Evolutionary conservation across 1,140 invertebrate species (phyloP).

Genomic region (Meteorus sp.): DNA sequence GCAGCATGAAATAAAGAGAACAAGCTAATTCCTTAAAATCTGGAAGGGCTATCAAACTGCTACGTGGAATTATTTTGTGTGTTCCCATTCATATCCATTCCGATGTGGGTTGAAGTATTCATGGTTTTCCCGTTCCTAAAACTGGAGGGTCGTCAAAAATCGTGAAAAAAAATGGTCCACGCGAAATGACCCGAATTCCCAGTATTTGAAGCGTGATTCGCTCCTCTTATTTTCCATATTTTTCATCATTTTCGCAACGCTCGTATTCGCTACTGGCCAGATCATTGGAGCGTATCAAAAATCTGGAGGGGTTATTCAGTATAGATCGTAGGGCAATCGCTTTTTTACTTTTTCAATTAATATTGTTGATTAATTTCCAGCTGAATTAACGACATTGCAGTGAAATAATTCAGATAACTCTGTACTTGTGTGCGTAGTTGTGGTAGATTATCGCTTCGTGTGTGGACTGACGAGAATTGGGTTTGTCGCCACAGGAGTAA

Average conservation of each 20-base stretch:
- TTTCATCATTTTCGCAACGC: not conserved
- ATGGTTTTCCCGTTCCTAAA: too few relatives aligned
- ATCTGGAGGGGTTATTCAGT: not conserved
- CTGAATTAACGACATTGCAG: conserved; percentile 30
- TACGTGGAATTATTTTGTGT: too few relatives aligned
- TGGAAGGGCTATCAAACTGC: too few relatives aligned
- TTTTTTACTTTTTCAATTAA: conserved; percentile 26
- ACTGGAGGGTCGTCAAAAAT: not conserved
- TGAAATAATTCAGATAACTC: conserved; percentile 12
- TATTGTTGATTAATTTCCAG: conserved; percentile 14
- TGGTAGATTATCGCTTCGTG: not conserved
- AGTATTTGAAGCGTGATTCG: not conserved
- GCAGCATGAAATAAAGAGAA: too few relatives aligned
- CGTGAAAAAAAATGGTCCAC: not conserved
- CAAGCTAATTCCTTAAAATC: too few relatives aligned
- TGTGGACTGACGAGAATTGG: conserved; percentile 28
- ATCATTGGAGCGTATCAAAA: not conserved
- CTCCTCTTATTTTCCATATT: too few relatives aligned
- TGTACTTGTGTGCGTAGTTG: not conserved
- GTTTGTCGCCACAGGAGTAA: conserved; percentile 27
- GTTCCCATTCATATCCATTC: too few relatives aligned
- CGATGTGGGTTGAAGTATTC: too few relatives aligned
- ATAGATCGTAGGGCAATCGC: too few relatives aligned
- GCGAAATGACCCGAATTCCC: not conserved
- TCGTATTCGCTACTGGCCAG: not conserved